A percentile compares a stretch with the other conserved stretches of the same genome.
Conservation (phyloP, 2,113 vertebrate genomes). For the Etheostoma cragini region DNA sequence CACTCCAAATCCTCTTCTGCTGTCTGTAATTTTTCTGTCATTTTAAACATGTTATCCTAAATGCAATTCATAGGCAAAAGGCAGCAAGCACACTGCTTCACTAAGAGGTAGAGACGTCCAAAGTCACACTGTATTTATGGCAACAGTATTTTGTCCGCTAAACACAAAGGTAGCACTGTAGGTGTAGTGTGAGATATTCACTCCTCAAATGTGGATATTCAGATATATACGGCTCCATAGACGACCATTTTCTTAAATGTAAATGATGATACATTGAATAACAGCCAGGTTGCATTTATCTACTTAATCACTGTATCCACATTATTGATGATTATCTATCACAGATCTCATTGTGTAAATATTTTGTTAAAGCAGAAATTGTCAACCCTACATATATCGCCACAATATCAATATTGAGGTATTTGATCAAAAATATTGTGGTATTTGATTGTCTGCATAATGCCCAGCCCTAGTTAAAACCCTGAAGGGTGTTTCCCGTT, state of each 20-base stretch:
- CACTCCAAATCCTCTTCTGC: background rate
- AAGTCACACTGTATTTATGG: constrained; percentile 24
- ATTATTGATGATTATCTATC: no score
- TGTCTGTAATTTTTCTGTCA: background rate
- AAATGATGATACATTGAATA: background rate
- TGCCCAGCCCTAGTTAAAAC: no score
- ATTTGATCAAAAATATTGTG: no score
- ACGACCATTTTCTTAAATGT: background rate
- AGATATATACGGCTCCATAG: background rate
- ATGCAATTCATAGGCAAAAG: background rate
- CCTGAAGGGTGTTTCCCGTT: background rate
- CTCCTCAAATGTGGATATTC: constrained; percentile 24
- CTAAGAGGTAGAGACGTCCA: constrained; percentile 7
- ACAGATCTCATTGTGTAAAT: no score
- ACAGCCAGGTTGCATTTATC: no score
- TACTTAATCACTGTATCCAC: no score
- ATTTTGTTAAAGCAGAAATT: no score
- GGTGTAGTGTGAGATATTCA: constrained; percentile 38
- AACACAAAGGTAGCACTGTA: background rate
- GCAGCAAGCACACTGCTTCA: background rate
- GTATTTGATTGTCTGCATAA: no score
- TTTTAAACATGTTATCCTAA: background rate
- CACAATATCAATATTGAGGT: no score
- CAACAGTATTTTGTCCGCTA: background rate
- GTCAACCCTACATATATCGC: no score